Evolutionary conservation across 2,797 vertebrate species (phyloP), one percentile per base, ranked within the genome.

Genomic region (Parauchenoglanis punctatus): DNA sequence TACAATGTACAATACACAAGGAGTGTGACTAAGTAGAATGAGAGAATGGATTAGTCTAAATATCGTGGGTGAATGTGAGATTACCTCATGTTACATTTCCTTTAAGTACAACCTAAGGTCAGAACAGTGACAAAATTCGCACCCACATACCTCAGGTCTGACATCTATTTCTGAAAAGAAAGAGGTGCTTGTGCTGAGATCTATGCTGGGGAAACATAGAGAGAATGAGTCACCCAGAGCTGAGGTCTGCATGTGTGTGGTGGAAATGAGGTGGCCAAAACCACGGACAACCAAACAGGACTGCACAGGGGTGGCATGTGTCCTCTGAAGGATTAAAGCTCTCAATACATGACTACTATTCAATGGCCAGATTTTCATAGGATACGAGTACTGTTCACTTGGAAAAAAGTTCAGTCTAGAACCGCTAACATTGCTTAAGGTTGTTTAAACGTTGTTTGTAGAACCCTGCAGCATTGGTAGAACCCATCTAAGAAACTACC

Each of bases 101-200:
- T 63, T 76, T 86, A 63, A 7, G 70, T 52, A 70, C 17, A 2
- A 70, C 77, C 46, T 25, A 4, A 61, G 49, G 54, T 84, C 46
- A 86, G 63, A 83, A 70, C 65, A 25, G 83, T 56, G 81, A 88
- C 49, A 68, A 70, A 86, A 61, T 81, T 86, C 77, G 59, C 73
- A 58, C 86, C 46, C 87, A 77, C 70, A 86, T 90, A 85, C 84
- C 87, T 85, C 84, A 28, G 75, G 44, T 72, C 84, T 89, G 83
- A 63, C 84, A 83, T 81, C 87, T 85, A 89, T 85, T 90, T 85
- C 87, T 80, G 89, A 90, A 87, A 91, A 87, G 90, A 91, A 90
- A 86, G 84, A 89, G 70, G 56, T 80, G 61, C 87, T 89, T 91
- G 87, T 91, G 84, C 44, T 63, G 86, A 80, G 76, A 84, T 75